Conservation (phyloP, 35 echinoderm and acorn worm genomes). For the Lytechinus pictus region DNA sequence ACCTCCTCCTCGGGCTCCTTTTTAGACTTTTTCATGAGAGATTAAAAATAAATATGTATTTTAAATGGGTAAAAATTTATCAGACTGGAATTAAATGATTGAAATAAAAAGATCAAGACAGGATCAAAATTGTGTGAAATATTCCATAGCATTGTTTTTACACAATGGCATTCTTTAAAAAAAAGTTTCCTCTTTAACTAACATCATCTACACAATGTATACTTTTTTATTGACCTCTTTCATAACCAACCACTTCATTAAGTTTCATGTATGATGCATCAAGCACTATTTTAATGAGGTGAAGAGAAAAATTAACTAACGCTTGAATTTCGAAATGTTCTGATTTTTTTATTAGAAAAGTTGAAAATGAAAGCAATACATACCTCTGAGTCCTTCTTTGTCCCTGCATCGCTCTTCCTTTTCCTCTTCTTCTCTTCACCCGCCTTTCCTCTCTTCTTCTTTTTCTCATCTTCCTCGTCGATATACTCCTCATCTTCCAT, state of each 20-base stretch:
- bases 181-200: too few species aligned
- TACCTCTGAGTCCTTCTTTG: slow-evolving; percentile 42
- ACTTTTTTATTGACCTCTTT: not conserved
- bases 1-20: slow-evolving; percentile 31
- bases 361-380: not conserved
- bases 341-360: not conserved
- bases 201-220: not conserved
- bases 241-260: too few species aligned
- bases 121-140: too few species aligned
- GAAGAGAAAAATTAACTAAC: too few species aligned
- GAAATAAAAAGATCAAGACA: too few species aligned
- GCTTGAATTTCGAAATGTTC: too few species aligned
- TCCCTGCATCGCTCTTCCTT: not conserved
- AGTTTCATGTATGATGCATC: too few species aligned
- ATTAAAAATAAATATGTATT: not conserved
- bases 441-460: slow-evolving; percentile 6
- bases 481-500: not conserved
- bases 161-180: too few species aligned
- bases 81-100: too few species aligned
- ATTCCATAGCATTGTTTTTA: too few species aligned
- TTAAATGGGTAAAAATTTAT: too few species aligned
- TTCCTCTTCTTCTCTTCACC: slow-evolving; percentile 64
- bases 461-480: not conserved
- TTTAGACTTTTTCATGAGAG: not conserved
- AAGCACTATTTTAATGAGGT: too few species aligned